Evolutionary conservation across 1,140 invertebrate genomes (phyloP), one percentile per base, ranked within the genome.

Genomic region (Caenorhabditis tropicalis): DNA sequence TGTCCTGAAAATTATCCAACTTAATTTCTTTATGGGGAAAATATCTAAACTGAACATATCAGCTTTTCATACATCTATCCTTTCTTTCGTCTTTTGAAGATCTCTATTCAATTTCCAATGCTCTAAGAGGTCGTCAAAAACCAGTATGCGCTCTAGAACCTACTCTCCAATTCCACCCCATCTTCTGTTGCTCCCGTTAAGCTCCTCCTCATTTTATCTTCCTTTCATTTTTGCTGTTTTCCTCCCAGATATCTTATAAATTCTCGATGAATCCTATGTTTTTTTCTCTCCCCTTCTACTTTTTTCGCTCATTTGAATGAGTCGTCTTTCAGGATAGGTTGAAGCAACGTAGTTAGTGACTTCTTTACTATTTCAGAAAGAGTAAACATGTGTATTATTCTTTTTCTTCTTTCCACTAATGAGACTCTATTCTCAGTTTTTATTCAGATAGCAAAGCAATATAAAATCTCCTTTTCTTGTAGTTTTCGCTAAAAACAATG

Each of bases 151-250:
- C 65, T 74, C n/a, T 74, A n/a, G 36, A 74, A 43, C 65, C 33
- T 74, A 74, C 65, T 74, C 33, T 39, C 36, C 6, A 74, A 74
- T 74, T 74, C 65, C n/a, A 43, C 65, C 65, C 36, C 65, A 74
- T 74, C n/a, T 46, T 21, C 43, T 43, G 36, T 46, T 74, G 58
- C 36, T 65, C 31, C 58, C 10, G 33, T 36, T 43, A 15, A 65
- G 31, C 65, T 46, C 65, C n/a, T 74, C 65, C 65, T 46, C n/a
- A 43, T 74, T 74, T 74, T 46, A 74, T 74, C 36, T 74, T 21
- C 5, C 29, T 74, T 74, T 74, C 65, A 74, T 74, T 74, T 46
- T 74, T 74, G 65, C 65, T 19, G n/a, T 12, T 36, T 65, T 65
- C 15, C 58, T 74, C n/a, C 36, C 65, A 74, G 65, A 24, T 74